Conservation (phyloP, 2,888 invertebrate species). For the Monoplex corrugatus region DNA sequence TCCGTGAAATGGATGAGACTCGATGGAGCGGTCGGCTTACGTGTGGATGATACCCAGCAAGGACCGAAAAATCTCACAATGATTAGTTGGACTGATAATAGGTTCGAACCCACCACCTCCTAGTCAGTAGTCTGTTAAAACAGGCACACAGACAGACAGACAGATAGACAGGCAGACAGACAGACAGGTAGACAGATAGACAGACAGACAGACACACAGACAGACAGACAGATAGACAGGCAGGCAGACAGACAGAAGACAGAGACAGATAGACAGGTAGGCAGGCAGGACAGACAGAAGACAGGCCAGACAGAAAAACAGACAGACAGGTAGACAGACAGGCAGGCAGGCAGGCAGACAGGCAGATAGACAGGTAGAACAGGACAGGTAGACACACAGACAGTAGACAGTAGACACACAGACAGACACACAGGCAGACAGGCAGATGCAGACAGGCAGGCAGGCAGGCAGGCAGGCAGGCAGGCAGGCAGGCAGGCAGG, state of each 20-base stretch:
- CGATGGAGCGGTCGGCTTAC: too few relatives aligned
- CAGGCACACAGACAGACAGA: not conserved
- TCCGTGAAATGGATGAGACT: too few relatives aligned
- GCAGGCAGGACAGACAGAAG: not conserved
- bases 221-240: too few relatives aligned
- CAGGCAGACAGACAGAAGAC: too few relatives aligned
- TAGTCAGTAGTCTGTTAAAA: too few relatives aligned
- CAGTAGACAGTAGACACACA: not conserved
- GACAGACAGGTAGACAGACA: not conserved
- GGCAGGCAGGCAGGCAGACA: not conserved
- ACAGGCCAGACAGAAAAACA: not conserved
- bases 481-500: not conserved
- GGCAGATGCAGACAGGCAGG: too few relatives aligned
- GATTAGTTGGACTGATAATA: too few relatives aligned
- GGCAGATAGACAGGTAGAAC: not conserved
- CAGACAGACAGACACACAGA: too few relatives aligned
- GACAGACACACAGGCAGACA: too few relatives aligned
- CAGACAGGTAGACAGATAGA: not conserved
- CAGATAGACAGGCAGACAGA: not conserved
- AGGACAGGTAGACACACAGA: not conserved
- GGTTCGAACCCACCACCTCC: too few relatives aligned
- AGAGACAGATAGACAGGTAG: not conserved
- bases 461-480: not conserved
- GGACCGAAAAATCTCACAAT: too few relatives aligned
- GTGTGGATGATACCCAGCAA: too few relatives aligned